A percentile compares a stretch with the other conserved stretches of the same genome.
Conservation (phyloP, 2,113 vertebrate species). For the Scartelaos histophorus region DNA sequence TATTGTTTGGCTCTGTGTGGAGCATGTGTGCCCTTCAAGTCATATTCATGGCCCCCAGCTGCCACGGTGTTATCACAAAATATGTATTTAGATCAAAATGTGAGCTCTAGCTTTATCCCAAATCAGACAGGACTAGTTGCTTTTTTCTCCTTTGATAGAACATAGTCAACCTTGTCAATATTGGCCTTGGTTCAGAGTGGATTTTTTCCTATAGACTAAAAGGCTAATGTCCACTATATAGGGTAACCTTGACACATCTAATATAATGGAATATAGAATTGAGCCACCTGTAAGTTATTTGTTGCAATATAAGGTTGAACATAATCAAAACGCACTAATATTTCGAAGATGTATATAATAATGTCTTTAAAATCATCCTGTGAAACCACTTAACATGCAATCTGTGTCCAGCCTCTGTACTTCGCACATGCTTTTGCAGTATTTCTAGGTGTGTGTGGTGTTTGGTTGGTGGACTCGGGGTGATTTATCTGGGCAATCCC, state of each 20-base stretch:
- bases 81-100: neutral
- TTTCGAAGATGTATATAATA: too few relatives aligned
- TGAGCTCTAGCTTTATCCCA: neutral
- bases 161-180: neutral
- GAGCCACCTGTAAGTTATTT: too few relatives aligned
- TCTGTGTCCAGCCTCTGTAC: conserved; percentile 1
- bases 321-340: too few relatives aligned
- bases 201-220: neutral
- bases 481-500: conserved; percentile 66
- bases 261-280: too few relatives aligned
- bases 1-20: neutral
- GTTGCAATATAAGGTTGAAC: too few relatives aligned
- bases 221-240: too few relatives aligned
- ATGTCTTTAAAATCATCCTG: neutral
- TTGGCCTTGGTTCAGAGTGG: neutral
- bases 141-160: neutral
- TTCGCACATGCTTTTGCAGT: conserved; percentile 1
- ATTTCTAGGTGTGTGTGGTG: conserved; percentile 46
- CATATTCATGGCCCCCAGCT: neutral
- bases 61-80: neutral
- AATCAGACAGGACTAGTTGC: neutral
- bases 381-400: neutral
- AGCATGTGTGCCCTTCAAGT: neutral
- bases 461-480: conserved; percentile 48
- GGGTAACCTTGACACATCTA: too few relatives aligned